Percentiles rank a stretch among this genome's conserved stretches.
These are phyloP conservation scores for Corythornis vintsioides DNA, from an alignment of 2,113 vertebrate genomes.

Conservation along the genomic window DNA sequence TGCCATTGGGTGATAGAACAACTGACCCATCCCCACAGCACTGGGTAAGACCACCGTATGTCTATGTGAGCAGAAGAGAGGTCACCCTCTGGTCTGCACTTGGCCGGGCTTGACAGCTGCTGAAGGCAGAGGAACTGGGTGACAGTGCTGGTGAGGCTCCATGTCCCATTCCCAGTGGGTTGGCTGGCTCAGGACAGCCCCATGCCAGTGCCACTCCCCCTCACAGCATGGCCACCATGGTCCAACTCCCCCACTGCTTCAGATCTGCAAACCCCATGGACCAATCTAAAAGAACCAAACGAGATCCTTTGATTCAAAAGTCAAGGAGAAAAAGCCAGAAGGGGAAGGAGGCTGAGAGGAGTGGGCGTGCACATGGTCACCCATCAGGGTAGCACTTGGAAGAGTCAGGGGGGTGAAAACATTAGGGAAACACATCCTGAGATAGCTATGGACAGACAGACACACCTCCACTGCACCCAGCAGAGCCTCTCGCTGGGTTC, in stretches of 20 bases:
- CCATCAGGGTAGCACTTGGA: background rate
- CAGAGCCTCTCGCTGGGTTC: background rate
- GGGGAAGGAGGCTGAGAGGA: background rate
- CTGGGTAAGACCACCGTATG: accelerated
- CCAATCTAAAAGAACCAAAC: background rate
- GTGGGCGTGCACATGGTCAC: background rate
- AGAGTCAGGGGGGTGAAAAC: background rate
- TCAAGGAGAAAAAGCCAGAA: background rate
- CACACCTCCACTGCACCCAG: background rate
- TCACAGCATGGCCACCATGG: background rate
- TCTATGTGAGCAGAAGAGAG: accelerated
- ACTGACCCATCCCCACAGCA: background rate
- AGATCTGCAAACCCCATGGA: background rate
- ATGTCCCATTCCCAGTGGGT: accelerated
- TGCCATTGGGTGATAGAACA: background rate
- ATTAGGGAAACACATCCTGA: background rate
- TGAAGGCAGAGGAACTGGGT: background rate
- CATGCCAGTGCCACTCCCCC: background rate
- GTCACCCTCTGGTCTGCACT: accelerated
- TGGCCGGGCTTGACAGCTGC: background rate
- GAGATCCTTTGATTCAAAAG: background rate
- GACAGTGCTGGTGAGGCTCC: accelerated
- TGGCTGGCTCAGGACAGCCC: background rate
- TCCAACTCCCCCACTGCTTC: background rate
- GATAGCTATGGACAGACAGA: too few relatives aligned